phyloP scores from a whole-genome alignment of 2,797 vertebrate species.

The Hafferia zeledoni region DNA sequence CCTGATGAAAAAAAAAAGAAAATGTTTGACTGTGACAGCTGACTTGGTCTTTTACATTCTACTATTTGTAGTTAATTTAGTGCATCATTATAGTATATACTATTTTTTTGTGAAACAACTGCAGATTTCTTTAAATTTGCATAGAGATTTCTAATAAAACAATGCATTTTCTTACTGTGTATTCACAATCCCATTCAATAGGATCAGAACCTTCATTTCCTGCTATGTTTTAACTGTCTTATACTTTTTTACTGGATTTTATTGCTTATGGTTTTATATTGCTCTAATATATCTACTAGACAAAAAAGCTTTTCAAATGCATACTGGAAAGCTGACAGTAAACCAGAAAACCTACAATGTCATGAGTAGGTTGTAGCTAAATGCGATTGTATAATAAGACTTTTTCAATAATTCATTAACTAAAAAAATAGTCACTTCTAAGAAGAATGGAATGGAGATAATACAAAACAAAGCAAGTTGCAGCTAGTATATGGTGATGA shows the following conservation, averaged over 20 bases:
- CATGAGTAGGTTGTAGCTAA: background rate
- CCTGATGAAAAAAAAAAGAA: background rate
- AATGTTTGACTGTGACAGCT: background rate
- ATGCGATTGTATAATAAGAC: background rate
- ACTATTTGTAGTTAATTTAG: conserved; percentile 16
- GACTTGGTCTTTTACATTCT: background rate
- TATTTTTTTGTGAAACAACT: conserved; percentile 47
- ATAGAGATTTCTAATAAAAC: conserved; percentile 16
- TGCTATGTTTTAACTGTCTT: background rate
- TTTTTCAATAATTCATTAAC: background rate
- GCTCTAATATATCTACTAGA: background rate
- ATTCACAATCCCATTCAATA: background rate
- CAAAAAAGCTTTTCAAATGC: background rate
- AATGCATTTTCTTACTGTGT: conserved; percentile 22
- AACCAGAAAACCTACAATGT: background rate
- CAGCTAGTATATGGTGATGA: background rate
- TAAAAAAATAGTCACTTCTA: background rate
- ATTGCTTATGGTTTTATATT: background rate
- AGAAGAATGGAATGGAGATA: background rate
- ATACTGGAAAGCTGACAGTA: background rate
- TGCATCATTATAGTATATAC: background rate
- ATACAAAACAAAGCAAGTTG: background rate
- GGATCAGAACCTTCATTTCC: background rate
- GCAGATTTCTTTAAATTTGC: conserved; percentile 31
- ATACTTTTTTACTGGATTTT: background rate